phyloP scores from a whole-genome alignment of 2,113 vertebrate genomes.

The Tyto alba region DNA sequence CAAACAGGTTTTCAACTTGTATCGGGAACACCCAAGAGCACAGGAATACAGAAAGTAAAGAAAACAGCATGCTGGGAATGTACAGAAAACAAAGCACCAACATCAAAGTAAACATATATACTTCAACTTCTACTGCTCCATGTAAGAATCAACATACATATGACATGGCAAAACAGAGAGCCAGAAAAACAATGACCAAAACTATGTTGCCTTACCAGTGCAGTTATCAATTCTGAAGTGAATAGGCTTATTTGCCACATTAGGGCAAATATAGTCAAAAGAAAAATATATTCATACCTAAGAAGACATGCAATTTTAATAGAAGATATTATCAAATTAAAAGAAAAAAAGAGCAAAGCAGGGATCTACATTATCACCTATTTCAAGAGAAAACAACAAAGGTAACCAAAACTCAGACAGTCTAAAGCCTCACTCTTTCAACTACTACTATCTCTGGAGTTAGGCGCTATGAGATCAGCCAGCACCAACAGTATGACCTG shows the following conservation, averaged over 20 bases:
- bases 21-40: not conserved
- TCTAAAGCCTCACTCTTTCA: not conserved
- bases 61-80: not conserved
- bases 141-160: not conserved
- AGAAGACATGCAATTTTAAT: not conserved
- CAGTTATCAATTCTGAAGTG: not conserved
- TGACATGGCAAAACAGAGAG: not conserved
- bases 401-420: not conserved
- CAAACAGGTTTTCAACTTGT: not conserved
- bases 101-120: not conserved
- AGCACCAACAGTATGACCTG: fast-evolving
- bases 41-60: not conserved
- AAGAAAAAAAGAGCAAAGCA: not conserved
- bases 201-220: not conserved
- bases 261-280: not conserved
- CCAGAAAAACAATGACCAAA: not conserved
- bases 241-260: not conserved
- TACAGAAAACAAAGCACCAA: not conserved
- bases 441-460: not conserved
- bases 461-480: not conserved
- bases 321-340: not conserved
- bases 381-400: not conserved
- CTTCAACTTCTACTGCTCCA: not conserved
- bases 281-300: not conserved
- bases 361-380: not conserved